Base-by-base conservation (phyloP, 2,113 vertebrate species). In the Hypomesus transpacificus region DNA sequence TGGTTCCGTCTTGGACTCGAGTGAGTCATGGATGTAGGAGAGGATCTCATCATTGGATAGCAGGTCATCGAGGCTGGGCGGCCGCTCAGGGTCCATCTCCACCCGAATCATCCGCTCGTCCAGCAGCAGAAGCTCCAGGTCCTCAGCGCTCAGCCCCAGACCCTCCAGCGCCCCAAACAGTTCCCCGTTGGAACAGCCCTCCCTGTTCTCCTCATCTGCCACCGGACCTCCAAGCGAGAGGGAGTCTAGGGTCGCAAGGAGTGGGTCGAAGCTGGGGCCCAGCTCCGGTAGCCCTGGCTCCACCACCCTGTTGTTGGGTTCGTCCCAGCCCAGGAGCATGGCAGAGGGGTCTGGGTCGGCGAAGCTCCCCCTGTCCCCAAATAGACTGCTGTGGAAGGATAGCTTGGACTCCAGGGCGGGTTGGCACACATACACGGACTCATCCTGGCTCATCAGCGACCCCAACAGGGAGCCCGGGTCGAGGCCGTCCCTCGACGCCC, bases 91-190 rank as follows among this genome's bases (percentile, higher is more conserved):
- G 74, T 92, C 90, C 77, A 91, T 89, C 60, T 87, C 87, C 8
- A 94, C 89, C 66, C 85, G 84, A 81, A 94, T 91, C 92, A 91
- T 93, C 65, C 91, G 87, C 76, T 94, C 92, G 16, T 94, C 91
- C 7, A 94, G 81, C 22, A 94, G 81, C 67, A 95, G 87, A 28
- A 93, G 86, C 70, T 95, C 92, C 67, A 94, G 76, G 80, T 94
- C 92, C 71, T 94, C 91, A 0, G 91, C 86, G 0, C 89, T 92
- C 58, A 94, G 84, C 1, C 91, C 93, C 52, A 93, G 81, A 0
- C 87, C 90, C 74, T 94, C 92, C 73, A 94, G 82, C 0, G 89
- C 90, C 1, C 82, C 83, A 14, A 94, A 94, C 24, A 94, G 78
- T 61, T 94, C 87, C 0, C 81, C 87, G 0, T 90, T 93, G 7